Conservation (phyloP, 2,888 invertebrate genomes). For the Plutella xylostella region DNA sequence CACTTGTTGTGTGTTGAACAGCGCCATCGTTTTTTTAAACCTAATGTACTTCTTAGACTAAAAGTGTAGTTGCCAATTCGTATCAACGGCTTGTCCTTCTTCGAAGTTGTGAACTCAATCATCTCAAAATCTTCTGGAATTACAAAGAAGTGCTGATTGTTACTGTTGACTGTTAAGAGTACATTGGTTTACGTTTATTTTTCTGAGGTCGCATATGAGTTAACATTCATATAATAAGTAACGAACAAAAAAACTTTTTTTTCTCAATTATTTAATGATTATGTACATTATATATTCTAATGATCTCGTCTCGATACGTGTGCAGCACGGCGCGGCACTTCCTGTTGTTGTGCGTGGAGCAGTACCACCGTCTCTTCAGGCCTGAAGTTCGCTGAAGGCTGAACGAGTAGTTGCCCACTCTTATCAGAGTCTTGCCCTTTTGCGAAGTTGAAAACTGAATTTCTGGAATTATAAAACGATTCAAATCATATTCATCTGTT, state of each 20-base stretch:
- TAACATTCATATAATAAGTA: too few species aligned
- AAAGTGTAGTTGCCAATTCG: neutral
- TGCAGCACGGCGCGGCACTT: constrained; percentile 24
- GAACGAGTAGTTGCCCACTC: constrained; percentile 2
- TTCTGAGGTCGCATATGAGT: too few species aligned
- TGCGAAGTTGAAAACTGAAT: neutral
- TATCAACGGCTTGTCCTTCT: neutral
- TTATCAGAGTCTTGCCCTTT: neutral
- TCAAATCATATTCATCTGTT: neutral
- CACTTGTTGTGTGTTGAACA: neutral
- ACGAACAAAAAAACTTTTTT: too few species aligned
- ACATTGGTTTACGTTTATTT: too few species aligned
- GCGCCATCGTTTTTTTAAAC: neutral
- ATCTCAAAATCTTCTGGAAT: too few species aligned
- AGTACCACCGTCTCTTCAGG: constrained; percentile 30
- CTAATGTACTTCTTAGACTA: neutral
- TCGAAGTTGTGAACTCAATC: neutral
- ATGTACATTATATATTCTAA: neutral
- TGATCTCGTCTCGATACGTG: neutral
- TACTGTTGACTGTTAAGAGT: too few species aligned
- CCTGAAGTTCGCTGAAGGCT: constrained; percentile 19
- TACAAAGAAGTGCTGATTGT: too few species aligned
- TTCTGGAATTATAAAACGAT: neutral
- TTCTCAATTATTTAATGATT: neutral
- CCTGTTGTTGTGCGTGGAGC: constrained; percentile 30